These are phyloP conservation scores for Psittacus erithacus DNA, from an alignment of 2,113 vertebrate genomes.

Conservation along the genomic window DNA sequence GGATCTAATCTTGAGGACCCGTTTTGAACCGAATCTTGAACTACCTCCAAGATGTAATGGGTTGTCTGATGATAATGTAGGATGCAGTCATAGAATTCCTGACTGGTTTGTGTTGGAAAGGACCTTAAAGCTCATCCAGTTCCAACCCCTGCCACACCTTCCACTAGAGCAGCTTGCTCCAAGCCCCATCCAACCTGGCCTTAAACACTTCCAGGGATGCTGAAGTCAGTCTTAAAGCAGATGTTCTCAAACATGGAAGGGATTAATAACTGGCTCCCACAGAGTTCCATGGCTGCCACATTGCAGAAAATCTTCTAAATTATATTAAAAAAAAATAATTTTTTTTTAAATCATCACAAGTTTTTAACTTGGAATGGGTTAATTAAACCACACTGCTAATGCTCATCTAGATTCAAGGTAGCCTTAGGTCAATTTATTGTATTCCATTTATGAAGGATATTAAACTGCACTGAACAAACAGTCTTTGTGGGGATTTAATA, in stretches of 20 bases:
- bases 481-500: background rate
- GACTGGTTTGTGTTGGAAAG: background rate
- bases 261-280: background rate
- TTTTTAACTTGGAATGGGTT: background rate
- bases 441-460: background rate
- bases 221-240: background rate
- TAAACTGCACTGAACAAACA: background rate
- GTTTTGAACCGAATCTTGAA: background rate
- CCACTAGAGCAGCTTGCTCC: background rate
- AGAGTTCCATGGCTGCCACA: background rate
- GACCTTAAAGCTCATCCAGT: background rate
- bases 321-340: background rate
- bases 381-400: conserved; percentile 11
- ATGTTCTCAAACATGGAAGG: background rate
- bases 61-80: background rate
- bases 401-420: background rate
- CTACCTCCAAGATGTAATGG: background rate
- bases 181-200: background rate
- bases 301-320: background rate
- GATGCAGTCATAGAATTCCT: background rate
- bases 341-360: background rate
- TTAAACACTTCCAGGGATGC: background rate
- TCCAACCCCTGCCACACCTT: background rate
- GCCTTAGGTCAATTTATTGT: background rate
- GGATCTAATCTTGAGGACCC: background rate